Evolutionary conservation across 2,888 invertebrate species (phyloP).

Genomic region (Xestia rhomboidea): DNA sequence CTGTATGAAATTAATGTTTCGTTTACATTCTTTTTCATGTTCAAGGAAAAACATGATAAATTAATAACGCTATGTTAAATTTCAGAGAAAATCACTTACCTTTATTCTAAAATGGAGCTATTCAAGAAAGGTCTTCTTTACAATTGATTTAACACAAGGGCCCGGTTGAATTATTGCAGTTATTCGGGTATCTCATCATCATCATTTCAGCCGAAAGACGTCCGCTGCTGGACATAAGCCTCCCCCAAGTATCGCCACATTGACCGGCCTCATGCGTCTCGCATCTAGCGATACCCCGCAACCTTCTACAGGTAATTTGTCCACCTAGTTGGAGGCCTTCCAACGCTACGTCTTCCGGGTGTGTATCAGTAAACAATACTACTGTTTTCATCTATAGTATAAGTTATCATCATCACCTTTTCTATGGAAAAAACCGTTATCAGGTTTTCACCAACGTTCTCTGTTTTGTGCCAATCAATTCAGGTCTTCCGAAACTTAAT

Average conservation of each 20-base stretch:
- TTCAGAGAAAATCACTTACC: not conserved
- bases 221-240: no score
- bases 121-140: not conserved
- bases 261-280: no score
- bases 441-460: not conserved
- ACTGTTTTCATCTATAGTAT: not conserved
- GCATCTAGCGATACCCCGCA: no score
- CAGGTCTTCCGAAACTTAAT: not conserved
- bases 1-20: constrained; percentile 47
- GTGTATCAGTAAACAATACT: not conserved
- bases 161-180: not conserved
- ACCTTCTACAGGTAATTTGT: no score
- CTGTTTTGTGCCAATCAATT: not conserved
- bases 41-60: not conserved
- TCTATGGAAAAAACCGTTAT: not conserved
- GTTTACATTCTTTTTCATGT: constrained; percentile 16
- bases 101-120: not conserved
- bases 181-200: not conserved
- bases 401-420: not conserved
- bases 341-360: no score
- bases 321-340: no score
- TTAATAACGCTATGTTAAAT: not conserved
- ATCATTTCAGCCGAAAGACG: no score
- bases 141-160: not conserved
- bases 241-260: no score